Conservation (phyloP, 2,888 invertebrate species). For the Cerceris ruficornis region DNA sequence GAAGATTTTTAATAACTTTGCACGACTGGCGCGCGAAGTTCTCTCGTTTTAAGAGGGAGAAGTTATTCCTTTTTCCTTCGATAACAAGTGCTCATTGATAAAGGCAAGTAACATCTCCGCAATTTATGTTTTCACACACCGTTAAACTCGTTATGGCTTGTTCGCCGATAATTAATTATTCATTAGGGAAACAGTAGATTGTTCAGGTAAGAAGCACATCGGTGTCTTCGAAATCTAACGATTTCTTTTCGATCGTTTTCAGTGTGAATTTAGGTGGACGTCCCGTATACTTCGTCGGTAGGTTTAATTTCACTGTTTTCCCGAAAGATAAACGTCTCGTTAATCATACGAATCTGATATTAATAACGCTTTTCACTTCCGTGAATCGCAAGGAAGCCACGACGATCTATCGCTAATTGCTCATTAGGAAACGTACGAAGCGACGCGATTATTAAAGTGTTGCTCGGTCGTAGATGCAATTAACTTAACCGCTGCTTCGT, state of each 20-base stretch:
- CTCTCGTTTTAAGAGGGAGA: too few relatives aligned
- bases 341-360: neutral
- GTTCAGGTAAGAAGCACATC: constrained; percentile 38
- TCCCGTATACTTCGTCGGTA: neutral
- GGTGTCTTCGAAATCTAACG: constrained; percentile 4
- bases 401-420: constrained; percentile 51
- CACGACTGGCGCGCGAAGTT: too few relatives aligned
- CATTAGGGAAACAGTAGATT: constrained; percentile 29
- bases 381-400: constrained; percentile 3
- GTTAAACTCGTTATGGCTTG: neutral
- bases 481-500: constrained; percentile 50
- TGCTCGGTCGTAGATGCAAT: constrained; percentile 29
- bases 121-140: constrained; percentile 5
- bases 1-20: too few relatives aligned
- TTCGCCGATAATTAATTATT: constrained; percentile 39
- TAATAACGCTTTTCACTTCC: constrained; percentile 22
- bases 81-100: neutral
- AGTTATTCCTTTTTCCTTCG: neutral
- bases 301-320: neutral
- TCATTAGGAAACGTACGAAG: constrained; percentile 43
- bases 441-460: constrained; percentile 45
- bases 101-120: neutral
- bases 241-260: neutral
- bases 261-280: neutral
- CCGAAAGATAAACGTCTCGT: neutral